Base-by-base conservation (phyloP, 2,797 vertebrate species). In the Halcyon leucocephala region DNA sequence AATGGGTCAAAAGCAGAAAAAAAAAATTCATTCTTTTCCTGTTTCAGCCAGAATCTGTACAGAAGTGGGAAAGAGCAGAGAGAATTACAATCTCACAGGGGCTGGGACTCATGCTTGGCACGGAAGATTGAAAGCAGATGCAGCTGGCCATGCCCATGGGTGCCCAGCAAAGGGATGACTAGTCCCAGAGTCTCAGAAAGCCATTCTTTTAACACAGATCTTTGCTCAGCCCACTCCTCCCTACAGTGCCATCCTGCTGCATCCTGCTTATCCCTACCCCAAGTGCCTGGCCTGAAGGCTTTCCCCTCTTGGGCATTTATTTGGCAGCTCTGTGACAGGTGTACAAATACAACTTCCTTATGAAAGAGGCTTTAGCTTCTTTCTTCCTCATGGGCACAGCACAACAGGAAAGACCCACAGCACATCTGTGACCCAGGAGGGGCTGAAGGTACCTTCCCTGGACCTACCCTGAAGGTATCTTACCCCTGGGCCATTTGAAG, bases 251-350 rank as follows among this genome's bases (percentile, higher is more conserved):
- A 7, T 19, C 29, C 51, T 73, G 62, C 48, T 81, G 42, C n/a
- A 31, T 21, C 19, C 62, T 46, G 16, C 46, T 77, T 22, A 17
- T 9, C 35, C 31, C 70, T 9, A 5, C 29, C 14, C 55, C 22
- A 18, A 11, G 6, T 2, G 16, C 29, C 20, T 3, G 35, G 14
- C 62, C 64, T 44, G 62, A 52, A 76, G 25, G 37, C 48, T 81
- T 72, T 37, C 42, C 46, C 0, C 0, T 35, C 21, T 1, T 42
- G 55, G 16, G 17, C 14, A 4, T 66, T 41, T 67, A 4, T 66
- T 41, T 67, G 61, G 60, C 48, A 66, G 21, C 37, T 87, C 18
- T 28, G 55, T 87, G 24, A 6, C 49, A 82, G 4, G 29, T 42
- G 51, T 66, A 60, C 51, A 72, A 79, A 44, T 15, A 26, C 18